Base-by-base conservation (phyloP, 2,113 vertebrate genomes). In the Azemiops feae region DNA sequence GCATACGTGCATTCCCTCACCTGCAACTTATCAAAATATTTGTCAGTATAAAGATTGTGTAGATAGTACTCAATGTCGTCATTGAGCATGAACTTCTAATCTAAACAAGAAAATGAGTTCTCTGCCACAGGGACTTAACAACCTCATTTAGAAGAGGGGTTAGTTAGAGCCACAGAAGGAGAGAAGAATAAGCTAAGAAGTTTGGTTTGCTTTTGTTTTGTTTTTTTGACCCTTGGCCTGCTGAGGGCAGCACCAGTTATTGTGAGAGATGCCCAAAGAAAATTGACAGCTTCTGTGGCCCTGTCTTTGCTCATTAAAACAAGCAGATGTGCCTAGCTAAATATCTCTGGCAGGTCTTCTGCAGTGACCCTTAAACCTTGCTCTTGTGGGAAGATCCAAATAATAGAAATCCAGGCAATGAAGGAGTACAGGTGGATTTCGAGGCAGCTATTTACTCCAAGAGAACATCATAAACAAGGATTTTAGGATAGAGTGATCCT, bases 291-390 rank as follows among this genome's bases (percentile, higher is more conserved):
- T 12, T 50, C 54, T 34, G 7, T 27, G 54, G 20, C 23, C 92
- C 39, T 58, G 92, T 74, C 87, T 88, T 47, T 43, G 64, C 50
- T 89, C 52, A 90, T 93, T 90, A 85, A 93, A 74, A 86, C 92
- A 47, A 50, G 16, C 74, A 85, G 88, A n/a, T 85, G 52, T 64
- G 89, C 34, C 89, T 89, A 85, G 88, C 87, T 43, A 20, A 90
- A 85, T 85, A 27, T 74, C 23, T 50, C 57, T 85, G 30, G 22
- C 88, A 54, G 69, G 58, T 14, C 39, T 60, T 50, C 20, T n/a
- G 6, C 74, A 20, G 43, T 27, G 74, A 86, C 88, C 57, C 54
- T 23, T 58, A 58, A 85, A 30, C 54, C 25, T 45, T 30, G 53
- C 4, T 85, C 45, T 81, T 81, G 50, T 8, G 20, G 23, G 4